Evolutionary conservation across 2,888 invertebrate genomes (phyloP).

Genomic region (Andrena camellia): DNA sequence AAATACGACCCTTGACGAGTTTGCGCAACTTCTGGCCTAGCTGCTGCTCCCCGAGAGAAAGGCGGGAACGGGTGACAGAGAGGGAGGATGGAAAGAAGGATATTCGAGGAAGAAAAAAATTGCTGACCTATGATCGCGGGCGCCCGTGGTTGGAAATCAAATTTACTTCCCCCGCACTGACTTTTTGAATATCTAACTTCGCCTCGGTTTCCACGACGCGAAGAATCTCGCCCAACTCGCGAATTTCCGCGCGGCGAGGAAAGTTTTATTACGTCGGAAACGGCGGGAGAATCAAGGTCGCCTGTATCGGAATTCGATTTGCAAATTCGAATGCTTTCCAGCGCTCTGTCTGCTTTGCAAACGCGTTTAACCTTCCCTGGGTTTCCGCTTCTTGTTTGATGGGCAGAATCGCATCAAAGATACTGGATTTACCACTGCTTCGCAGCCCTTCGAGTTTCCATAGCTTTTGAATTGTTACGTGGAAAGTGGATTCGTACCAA

Average conservation of each 20-base stretch:
- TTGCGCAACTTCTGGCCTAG: slow-evolving; percentile 73
- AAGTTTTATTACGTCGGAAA: slow-evolving; percentile 47
- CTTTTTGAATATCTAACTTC: slow-evolving; percentile 63
- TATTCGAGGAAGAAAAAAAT: slow-evolving; percentile 54
- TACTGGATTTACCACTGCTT: background rate
- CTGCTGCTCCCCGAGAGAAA: slow-evolving; percentile 56
- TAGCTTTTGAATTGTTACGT: background rate
- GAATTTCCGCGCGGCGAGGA: slow-evolving; percentile 12
- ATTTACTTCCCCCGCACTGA: slow-evolving; percentile 57
- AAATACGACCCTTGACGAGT: slow-evolving; percentile 74
- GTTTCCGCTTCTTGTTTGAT: background rate
- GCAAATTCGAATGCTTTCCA: slow-evolving; percentile 31
- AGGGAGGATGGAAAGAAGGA: background rate
- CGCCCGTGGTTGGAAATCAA: slow-evolving; percentile 56
- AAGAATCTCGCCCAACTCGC: slow-evolving; percentile 21
- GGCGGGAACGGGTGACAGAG: slow-evolving; percentile 1
- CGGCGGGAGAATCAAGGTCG: slow-evolving; percentile 43
- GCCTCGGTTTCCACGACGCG: slow-evolving; percentile 35
- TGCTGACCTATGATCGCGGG: slow-evolving; percentile 62
- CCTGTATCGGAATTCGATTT: slow-evolving; percentile 23
- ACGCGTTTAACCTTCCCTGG: background rate
- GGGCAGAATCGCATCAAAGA: background rate
- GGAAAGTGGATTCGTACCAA: background rate
- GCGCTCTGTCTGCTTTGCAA: background rate
- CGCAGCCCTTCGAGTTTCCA: background rate